A percentile compares a stretch with the other conserved stretches of the same genome.
These are phyloP conservation scores for Drosophila fungiperda DNA, from an alignment of 2,888 invertebrate species.

Conservation along the genomic window DNA sequence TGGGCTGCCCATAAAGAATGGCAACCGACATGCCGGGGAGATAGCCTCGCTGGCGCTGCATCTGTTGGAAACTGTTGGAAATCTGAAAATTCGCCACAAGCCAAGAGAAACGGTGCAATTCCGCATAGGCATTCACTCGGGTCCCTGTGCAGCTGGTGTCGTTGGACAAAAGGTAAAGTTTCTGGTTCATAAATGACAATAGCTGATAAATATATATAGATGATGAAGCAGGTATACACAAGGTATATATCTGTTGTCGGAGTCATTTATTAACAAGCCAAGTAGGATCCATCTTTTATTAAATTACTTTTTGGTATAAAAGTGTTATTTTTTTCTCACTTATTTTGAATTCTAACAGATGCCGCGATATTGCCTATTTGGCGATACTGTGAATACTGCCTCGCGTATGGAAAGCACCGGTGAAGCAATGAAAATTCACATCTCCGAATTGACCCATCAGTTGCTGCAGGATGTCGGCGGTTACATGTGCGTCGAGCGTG, in stretches of 20 bases:
- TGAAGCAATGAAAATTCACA: constrained; percentile 90
- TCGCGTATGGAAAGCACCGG: constrained; percentile 92
- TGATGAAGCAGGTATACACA: neutral
- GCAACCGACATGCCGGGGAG: constrained; percentile 91
- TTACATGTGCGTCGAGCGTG: constrained; percentile 90
- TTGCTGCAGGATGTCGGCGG: constrained; percentile 90
- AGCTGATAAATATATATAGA: neutral
- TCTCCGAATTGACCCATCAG: constrained; percentile 89
- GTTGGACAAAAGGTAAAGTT: constrained; percentile 88
- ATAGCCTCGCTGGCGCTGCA: constrained; percentile 92
- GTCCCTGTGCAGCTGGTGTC: constrained; percentile 92
- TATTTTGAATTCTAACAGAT: constrained; percentile 86
- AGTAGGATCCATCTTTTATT: neutral
- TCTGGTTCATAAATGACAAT: neutral
- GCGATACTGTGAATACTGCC: constrained; percentile 93
- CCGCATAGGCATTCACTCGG: constrained; percentile 90
- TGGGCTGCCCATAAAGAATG: constrained; percentile 90
- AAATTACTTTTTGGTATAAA: neutral
- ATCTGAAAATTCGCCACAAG: constrained; percentile 89
- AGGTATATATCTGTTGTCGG: neutral
- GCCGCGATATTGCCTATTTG: constrained; percentile 93
- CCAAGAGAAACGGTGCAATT: constrained; percentile 89
- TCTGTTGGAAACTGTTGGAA: constrained; percentile 89
- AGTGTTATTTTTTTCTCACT: neutral
- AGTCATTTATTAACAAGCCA: neutral